These are phyloP conservation scores for Phenacoccus solenopsis DNA, from an alignment of 1,140 invertebrate genomes.

Conservation along the genomic window DNA sequence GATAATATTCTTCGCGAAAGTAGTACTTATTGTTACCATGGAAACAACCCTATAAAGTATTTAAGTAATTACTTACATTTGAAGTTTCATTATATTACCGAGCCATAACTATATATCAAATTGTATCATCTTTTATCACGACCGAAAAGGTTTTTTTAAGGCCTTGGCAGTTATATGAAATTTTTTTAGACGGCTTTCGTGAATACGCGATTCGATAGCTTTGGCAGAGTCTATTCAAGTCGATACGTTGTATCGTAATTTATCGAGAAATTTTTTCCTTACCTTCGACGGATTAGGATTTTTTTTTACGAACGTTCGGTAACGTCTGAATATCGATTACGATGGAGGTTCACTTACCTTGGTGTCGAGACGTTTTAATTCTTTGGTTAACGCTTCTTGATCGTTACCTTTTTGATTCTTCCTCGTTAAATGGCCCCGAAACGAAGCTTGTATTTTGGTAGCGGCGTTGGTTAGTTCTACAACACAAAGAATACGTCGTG, in stretches of 20 bases:
- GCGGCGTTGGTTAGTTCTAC: conserved; percentile 76
- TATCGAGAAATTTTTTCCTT: too few species aligned
- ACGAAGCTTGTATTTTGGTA: conserved; percentile 83
- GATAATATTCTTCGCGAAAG: background rate
- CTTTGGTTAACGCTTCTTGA: conserved; percentile 21
- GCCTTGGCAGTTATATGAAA: too few species aligned
- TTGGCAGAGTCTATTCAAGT: too few species aligned
- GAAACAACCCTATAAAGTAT: conserved; percentile 2
- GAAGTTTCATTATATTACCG: background rate
- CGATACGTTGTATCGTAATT: too few species aligned
- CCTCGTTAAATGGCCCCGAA: conserved; percentile 76
- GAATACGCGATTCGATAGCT: too few species aligned
- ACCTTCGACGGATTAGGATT: too few species aligned
- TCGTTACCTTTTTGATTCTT: conserved; percentile 39
- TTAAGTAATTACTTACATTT: background rate
- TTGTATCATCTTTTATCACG: background rate
- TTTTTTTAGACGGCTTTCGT: too few species aligned
- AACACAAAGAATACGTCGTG: background rate
- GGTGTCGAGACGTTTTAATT: conserved; percentile 39
- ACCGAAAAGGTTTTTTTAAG: background rate
- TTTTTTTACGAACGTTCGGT: too few species aligned
- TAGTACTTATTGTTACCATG: background rate
- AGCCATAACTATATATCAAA: background rate
- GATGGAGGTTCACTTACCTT: conserved; percentile 36
- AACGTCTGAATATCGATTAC: too few species aligned